Conservation (phyloP, 2,888 invertebrate species). For the Caenorhabditis sp. region DNA sequence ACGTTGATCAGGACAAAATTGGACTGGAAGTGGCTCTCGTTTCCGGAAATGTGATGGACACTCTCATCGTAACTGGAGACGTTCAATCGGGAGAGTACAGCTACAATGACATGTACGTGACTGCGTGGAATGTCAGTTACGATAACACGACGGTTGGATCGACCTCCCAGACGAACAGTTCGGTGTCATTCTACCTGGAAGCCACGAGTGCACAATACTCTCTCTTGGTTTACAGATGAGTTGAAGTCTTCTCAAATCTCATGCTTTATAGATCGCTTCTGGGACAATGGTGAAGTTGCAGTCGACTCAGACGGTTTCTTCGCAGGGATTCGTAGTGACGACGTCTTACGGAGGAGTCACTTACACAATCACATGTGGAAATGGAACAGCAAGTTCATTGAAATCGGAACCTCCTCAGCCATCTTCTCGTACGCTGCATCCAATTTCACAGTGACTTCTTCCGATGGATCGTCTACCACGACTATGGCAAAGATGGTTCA, state of each 20-base stretch:
- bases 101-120: conserved; percentile 39
- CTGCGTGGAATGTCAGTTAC: conserved; percentile 55
- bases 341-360: conserved; percentile 32
- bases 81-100: conserved; percentile 40
- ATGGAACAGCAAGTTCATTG: conserved; percentile 49
- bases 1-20: conserved; percentile 20
- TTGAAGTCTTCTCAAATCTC: no score
- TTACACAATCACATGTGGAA: conserved; percentile 40
- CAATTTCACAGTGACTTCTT: conserved; percentile 17
- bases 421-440: conserved; percentile 45
- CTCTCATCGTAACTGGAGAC: conserved; percentile 19
- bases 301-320: conserved; percentile 20
- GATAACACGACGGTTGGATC: conserved; percentile 23
- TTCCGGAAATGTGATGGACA: conserved; percentile 21
- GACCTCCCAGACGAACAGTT: conserved; percentile 33
- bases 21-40: conserved; percentile 13
- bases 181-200: conserved; percentile 45
- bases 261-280: conserved; percentile 15
- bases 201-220: conserved; percentile 10
- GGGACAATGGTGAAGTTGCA: conserved; percentile 34
- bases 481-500: conserved; percentile 38
- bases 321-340: conserved; percentile 5
- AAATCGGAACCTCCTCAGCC: conserved; percentile 11
- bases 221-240: conserved; percentile 12
- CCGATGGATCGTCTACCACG: conserved; percentile 36